Base-by-base conservation (phyloP, 2,888 invertebrate genomes). In the Chrysomela aeneicollis region DNA sequence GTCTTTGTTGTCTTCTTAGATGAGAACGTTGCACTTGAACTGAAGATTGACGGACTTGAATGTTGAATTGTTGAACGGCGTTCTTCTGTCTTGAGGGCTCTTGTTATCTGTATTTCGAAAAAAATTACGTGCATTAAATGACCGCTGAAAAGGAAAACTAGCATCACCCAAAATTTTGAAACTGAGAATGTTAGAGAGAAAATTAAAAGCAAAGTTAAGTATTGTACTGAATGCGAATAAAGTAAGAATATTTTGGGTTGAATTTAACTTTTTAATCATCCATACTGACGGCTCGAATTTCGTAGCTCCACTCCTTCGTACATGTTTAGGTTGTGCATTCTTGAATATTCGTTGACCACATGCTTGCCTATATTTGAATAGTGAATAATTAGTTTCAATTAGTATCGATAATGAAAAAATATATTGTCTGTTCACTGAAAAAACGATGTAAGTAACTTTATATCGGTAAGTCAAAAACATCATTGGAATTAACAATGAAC, bases 261-360 rank as follows among this genome's bases (percentile, higher is more conserved):
- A 59, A 68, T 68, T 73, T 82, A 81, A 79, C 78, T 78, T 81
- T 82, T 83, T 89, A 89, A 90, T 90, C 89, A 90, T 89, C 90
- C 90, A 87, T 90, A 91, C 88, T 90, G 90, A 86, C 91, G 89
- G 82, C 90, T 90, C 79, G 90, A 88, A 84, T 89, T 89, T 83
- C 90, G 86, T 69, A 91, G 87, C 83, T 90, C 90, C 79, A 86
- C 87, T 69, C 91, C 91, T 81, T 90, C 90, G 86, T 90, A 91
- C 84, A 91, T 87, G 85, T 89, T 90, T 78, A 91, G 84, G 83
- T 91, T 89, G 84, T 91, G 87, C 76, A 88, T 88, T 84, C 88
- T 87, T 78, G 90, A 90, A 83, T 91, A 91, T 84, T 91, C 90
- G 84, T 90, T 89, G 81, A 91, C 88, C 76, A 89, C 88, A 83